These are phyloP conservation scores for Parus major DNA, from an alignment of 2,113 vertebrate species.

Conservation along the genomic window DNA sequence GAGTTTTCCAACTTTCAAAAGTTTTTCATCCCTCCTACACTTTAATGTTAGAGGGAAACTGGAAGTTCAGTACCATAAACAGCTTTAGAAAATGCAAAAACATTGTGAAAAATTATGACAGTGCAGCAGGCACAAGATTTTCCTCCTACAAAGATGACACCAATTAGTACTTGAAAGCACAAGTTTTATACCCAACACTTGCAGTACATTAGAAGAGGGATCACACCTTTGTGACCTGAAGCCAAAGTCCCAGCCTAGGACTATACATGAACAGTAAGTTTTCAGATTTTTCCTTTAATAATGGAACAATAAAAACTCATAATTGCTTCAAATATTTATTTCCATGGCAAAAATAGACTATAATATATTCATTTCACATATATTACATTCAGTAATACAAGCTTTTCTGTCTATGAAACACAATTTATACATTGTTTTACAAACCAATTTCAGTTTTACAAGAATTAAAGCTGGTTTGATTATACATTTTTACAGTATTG, in stretches of 20 bases:
- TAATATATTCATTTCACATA: slow-evolving; percentile 78
- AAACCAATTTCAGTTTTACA: slow-evolving; percentile 71
- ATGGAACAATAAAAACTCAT: background rate
- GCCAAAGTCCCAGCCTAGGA: background rate
- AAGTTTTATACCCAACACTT: background rate
- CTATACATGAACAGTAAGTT: background rate
- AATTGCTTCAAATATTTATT: slow-evolving; percentile 77
- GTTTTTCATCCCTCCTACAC: background rate
- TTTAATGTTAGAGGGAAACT: background rate
- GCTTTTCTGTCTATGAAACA: slow-evolving; percentile 71
- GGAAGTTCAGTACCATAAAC: background rate
- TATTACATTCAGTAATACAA: slow-evolving; percentile 77
- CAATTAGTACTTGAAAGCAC: background rate
- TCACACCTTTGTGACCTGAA: background rate
- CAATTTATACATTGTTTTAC: slow-evolving; percentile 72
- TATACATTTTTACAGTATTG: slow-evolving; percentile 74
- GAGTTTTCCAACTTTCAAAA: background rate
- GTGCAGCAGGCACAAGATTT: background rate
- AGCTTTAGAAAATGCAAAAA: background rate
- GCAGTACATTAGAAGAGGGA: background rate
- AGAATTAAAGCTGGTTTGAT: slow-evolving; percentile 69
- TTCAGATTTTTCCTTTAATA: background rate
- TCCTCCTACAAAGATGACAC: background rate
- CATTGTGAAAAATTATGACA: background rate
- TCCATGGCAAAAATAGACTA: slow-evolving; percentile 80